These are phyloP conservation scores for Bombus sibiricus DNA, from an alignment of 1,140 invertebrate species.

Conservation along the genomic window DNA sequence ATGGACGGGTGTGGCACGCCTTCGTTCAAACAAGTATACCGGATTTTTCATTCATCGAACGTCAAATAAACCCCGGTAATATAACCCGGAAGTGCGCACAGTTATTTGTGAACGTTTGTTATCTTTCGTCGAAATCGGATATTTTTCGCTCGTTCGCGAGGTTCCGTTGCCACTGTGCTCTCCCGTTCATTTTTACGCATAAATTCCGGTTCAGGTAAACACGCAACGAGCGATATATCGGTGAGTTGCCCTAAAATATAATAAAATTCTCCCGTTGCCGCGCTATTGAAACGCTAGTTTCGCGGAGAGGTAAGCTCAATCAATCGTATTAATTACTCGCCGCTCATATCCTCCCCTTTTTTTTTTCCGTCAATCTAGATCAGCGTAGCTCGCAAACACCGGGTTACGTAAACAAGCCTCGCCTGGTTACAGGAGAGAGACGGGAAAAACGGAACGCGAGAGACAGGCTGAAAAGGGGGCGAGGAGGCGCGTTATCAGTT, in stretches of 20 bases:
- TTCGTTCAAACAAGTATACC: slow-evolving; percentile 1
- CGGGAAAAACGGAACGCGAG: background rate
- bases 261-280: slow-evolving; percentile 6
- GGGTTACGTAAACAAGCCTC: slow-evolving; percentile 29
- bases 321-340: slow-evolving; percentile 49
- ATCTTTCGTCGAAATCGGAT: slow-evolving; percentile 10
- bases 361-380: slow-evolving; percentile 40
- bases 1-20: background rate
- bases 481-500: slow-evolving; percentile 37
- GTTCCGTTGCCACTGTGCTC: background rate
- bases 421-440: background rate
- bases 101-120: slow-evolving; percentile 36
- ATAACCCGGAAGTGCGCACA: slow-evolving; percentile 15
- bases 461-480: background rate
- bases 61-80: slow-evolving; percentile 36
- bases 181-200: background rate
- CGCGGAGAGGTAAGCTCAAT: slow-evolving; percentile 12
- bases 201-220: slow-evolving; percentile 23
- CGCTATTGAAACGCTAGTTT: background rate
- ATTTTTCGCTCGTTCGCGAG: background rate
- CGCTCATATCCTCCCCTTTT: background rate
- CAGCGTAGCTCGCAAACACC: slow-evolving; percentile 27
- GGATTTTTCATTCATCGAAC: slow-evolving; percentile 31
- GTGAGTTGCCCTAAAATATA: slow-evolving; percentile 24
- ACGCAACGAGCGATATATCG: background rate